Percentiles rank a stretch among this genome's conserved stretches.
These are phyloP conservation scores for Muscina levida DNA, from an alignment of 2,888 invertebrate genomes.

Conservation along the genomic window DNA sequence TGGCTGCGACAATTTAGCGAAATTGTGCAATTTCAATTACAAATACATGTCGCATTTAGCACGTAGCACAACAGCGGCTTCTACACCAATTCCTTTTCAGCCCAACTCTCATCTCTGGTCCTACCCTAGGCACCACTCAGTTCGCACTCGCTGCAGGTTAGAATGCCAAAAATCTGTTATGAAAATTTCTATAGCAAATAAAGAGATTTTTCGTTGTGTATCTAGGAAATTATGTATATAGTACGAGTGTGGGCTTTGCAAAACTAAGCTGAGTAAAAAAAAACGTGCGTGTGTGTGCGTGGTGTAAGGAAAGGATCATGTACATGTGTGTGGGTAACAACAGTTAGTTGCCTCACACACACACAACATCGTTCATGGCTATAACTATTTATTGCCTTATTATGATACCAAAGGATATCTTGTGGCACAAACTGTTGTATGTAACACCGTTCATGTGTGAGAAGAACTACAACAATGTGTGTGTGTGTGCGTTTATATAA, in stretches of 20 bases:
- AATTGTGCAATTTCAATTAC: constrained; percentile 33
- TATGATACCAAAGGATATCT: not conserved
- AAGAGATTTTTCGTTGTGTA: not conserved
- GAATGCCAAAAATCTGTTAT: constrained; percentile 32
- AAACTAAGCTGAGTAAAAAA: too few relatives aligned
- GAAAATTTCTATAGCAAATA: not conserved
- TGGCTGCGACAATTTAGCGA: constrained; percentile 1
- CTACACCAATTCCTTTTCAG: too few relatives aligned
- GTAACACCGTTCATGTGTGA: not conserved
- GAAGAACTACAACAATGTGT: not conserved
- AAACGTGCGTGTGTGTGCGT: not conserved
- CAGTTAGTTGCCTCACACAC: too few relatives aligned
- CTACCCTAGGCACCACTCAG: too few relatives aligned
- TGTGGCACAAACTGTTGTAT: not conserved
- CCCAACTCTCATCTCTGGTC: too few relatives aligned
- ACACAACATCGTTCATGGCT: not conserved
- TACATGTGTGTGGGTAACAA: not conserved
- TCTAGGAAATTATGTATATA: not conserved
- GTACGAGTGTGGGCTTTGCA: not conserved
- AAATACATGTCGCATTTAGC: constrained; percentile 23
- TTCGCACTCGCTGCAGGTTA: not conserved
- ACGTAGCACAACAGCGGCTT: not conserved
- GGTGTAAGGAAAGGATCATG: not conserved
- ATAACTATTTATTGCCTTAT: constrained; percentile 26
- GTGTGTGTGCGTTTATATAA: not conserved